Base-by-base conservation (phyloP, 2,888 invertebrate genomes). In the Rhagonycha lutea region DNA sequence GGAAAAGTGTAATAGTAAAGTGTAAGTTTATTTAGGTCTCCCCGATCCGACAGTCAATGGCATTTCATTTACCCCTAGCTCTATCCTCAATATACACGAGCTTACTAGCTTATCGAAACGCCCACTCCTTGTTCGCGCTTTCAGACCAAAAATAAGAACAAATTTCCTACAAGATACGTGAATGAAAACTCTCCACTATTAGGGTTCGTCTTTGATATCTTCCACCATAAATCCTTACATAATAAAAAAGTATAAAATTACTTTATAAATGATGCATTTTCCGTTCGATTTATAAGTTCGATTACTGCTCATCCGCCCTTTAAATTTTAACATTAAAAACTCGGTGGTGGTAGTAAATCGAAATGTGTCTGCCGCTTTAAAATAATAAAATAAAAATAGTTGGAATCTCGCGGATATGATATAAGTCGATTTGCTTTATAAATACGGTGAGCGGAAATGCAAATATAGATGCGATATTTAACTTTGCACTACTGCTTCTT, bases 21-120 rank as follows among this genome's bases (percentile, higher is more conserved):
- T 63, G 73, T 63, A 69, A 61, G 73, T 73, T 73, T 73, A 73
- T 73, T 73, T 73, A 73, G 73, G 69, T 26, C 61, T 61, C 68
- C 69, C 68, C 69, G 73, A 72, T 63, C 68, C 62, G 73, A 72
- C 73, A 69, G 73, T 73, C 73, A 69, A 73, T 73, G 73, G 73
- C 69, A 73, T 73, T 73, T 73, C 73, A 73, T 73, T 73, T 73
- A 62, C 69, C 63, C 63, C 63, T 14, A 32, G 47, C 24, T 29
- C 63, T 69, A 73, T 73, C 73, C 73, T 63, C 69, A 69, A 69
- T 73, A 69, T 60, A 73, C 73, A 69, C 62, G 69, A 62, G 73
- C 69, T 73, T 73, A 73, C 24, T 68, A 72, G 72, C 72, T 72
- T 72, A 72, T 72, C 72, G 67, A 67, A 68, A 68, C 61, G 68